Evolutionary conservation across 2,797 vertebrate genomes (phyloP).

Genomic region (Anas flavirostris): DNA sequence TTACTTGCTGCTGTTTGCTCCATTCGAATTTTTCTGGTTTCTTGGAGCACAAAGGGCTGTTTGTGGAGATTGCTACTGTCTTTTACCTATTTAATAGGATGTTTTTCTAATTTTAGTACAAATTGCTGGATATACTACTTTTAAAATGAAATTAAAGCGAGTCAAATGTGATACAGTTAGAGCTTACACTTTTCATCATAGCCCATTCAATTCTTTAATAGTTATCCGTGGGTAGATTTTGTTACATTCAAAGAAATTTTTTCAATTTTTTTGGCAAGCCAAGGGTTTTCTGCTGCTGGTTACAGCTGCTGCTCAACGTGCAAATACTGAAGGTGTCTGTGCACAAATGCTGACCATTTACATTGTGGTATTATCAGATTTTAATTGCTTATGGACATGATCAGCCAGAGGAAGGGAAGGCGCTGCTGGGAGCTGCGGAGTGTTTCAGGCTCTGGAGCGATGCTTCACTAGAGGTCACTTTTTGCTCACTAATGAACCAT

Average conservation of each 20-base stretch:
- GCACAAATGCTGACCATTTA: neutral
- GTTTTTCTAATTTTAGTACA: neutral
- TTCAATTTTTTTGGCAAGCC: neutral
- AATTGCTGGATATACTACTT: neutral
- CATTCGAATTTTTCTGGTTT: neutral
- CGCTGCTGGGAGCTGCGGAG: neutral
- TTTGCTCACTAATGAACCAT: neutral
- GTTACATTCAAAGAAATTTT: neutral
- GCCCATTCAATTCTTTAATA: neutral
- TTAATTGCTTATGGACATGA: neutral
- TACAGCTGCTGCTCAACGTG: neutral
- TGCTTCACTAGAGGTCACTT: conserved; percentile 33
- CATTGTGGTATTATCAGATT: neutral
- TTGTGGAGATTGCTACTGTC: neutral
- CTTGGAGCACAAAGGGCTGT: neutral
- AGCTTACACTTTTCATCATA: neutral
- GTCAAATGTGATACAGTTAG: neutral
- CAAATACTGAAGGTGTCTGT: neutral
- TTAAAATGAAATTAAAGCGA: neutral
- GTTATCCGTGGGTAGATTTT: neutral
- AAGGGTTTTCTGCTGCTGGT: neutral
- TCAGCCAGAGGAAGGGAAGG: neutral
- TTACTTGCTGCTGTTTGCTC: neutral
- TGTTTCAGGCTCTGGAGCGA: neutral
- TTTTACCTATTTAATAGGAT: neutral